Percentiles rank a stretch among this genome's conserved stretches.
These are phyloP conservation scores for Eulemur mongoz DNA, from an alignment of 2,797 vertebrate species.

Conservation along the genomic window DNA sequence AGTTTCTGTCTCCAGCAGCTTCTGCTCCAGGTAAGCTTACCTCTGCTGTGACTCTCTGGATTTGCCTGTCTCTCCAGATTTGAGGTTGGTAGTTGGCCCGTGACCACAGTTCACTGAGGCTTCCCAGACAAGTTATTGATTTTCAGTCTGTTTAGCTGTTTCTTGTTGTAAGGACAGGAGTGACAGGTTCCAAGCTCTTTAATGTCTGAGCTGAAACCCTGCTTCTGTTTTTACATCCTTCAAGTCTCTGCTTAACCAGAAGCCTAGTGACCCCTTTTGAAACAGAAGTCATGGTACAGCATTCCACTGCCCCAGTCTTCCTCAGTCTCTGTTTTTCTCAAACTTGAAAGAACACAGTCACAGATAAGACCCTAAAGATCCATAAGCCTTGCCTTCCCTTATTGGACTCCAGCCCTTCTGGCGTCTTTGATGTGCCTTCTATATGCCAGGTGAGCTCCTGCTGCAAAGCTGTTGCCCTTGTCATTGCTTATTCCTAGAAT, in stretches of 20 bases:
- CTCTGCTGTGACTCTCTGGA: not conserved
- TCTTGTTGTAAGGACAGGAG: not conserved
- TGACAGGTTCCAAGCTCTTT: not conserved
- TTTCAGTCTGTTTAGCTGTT: not conserved
- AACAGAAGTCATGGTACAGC: not conserved
- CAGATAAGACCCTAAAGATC: rapidly evolving
- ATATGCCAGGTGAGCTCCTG: rapidly evolving
- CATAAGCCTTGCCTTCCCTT: not conserved
- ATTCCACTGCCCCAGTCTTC: not conserved
- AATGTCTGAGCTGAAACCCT: not conserved
- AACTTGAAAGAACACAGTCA: not conserved
- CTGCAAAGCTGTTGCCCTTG: not conserved
- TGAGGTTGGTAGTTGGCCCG: not conserved
- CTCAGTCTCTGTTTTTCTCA: not conserved
- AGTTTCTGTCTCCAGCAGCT: not conserved
- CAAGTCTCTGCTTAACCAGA: not conserved
- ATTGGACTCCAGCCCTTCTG: rapidly evolving
- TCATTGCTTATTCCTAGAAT: not conserved
- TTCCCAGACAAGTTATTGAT: not conserved
- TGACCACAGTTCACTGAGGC: not conserved
- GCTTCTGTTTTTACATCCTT: not conserved
- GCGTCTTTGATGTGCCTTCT: not conserved
- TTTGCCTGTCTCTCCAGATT: not conserved
- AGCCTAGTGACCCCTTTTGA: not conserved
- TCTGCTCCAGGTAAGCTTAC: not conserved